Evolutionary conservation across 2,888 invertebrate species (phyloP).

Genomic region (Coremacera marginata): DNA sequence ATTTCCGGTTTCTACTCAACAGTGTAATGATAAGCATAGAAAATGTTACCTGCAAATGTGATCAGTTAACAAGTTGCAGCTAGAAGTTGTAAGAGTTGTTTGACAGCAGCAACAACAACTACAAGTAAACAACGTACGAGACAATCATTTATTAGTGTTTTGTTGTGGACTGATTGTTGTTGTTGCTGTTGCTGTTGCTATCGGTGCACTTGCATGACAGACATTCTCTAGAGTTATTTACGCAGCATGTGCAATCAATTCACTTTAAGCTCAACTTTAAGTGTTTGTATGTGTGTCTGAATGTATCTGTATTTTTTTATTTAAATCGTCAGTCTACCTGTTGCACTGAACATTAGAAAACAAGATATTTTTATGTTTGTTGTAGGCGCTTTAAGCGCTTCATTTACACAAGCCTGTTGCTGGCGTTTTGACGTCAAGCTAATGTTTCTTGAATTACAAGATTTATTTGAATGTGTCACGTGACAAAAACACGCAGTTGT

Average conservation of each 20-base stretch:
- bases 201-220: background rate
- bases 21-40: background rate
- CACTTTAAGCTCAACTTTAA: background rate
- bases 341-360: background rate
- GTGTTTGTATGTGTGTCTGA: background rate
- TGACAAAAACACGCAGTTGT: background rate
- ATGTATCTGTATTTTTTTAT: no score
- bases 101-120: background rate
- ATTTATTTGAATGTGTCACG: conserved; percentile 35
- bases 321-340: background rate
- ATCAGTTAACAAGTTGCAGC: conserved; percentile 18
- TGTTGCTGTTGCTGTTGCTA: background rate
- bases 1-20: no score
- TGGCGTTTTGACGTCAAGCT: background rate
- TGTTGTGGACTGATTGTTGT: no score
- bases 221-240: background rate
- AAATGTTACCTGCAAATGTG: background rate
- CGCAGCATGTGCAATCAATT: background rate
- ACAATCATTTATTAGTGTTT: no score
- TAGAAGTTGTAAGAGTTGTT: background rate
- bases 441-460: conserved; percentile 13
- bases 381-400: background rate
- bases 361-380: background rate
- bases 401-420: background rate
- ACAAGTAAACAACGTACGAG: no score